Percentiles rank a stretch among this genome's conserved stretches.
Conservation (phyloP, 2,113 vertebrate species). For the Numenius arquata region DNA sequence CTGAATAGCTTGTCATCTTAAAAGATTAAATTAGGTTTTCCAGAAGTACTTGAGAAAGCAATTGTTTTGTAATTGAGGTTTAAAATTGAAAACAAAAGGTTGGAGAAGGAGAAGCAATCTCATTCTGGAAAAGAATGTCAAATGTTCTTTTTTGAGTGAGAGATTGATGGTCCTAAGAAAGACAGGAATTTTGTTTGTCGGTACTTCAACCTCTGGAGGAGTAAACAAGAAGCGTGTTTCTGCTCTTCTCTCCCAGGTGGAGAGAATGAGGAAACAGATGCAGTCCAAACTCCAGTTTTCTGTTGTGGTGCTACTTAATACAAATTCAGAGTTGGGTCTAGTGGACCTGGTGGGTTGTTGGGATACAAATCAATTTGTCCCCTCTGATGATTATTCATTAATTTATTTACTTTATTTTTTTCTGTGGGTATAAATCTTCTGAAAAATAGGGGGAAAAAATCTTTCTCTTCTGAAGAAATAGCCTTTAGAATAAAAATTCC, state of each 20-base stretch:
- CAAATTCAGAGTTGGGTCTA: neutral
- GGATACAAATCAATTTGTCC: neutral
- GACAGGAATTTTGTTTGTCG: neutral
- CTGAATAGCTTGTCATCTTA: neutral
- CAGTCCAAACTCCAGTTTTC: neutral
- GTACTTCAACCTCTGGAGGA: neutral
- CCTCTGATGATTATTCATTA: neutral
- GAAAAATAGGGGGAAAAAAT: neutral
- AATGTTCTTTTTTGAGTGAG: neutral
- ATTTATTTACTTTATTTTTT: neutral
- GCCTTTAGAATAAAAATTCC: neutral
- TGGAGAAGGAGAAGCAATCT: neutral
- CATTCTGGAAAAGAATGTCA: neutral
- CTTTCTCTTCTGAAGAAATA: neutral
- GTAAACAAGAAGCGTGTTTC: neutral
- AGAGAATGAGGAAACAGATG: neutral
- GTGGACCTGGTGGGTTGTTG: neutral
- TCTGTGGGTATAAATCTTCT: neutral
- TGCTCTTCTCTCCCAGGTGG: neutral
- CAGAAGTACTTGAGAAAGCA: neutral
- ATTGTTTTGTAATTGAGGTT: neutral
- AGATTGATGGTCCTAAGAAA: neutral
- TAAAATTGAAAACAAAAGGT: neutral
- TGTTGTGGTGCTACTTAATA: neutral
- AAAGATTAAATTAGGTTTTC: neutral